A percentile compares a stretch with the other conserved stretches of the same genome.
Conservation (phyloP, 2,113 vertebrate genomes). For the Carlito syrichta region DNA sequence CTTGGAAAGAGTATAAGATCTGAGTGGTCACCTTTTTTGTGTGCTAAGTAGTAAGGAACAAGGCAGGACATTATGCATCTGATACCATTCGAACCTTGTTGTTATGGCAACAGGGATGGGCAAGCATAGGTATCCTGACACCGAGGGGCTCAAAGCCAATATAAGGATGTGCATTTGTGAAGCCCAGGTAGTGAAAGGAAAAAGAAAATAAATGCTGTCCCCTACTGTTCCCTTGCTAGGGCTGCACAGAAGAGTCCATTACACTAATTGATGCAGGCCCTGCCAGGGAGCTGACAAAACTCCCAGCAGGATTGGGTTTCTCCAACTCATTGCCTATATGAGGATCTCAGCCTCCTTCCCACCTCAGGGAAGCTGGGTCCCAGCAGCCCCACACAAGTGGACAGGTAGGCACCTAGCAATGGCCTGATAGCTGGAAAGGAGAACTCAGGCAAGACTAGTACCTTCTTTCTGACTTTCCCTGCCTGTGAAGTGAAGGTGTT, state of each 20-base stretch:
- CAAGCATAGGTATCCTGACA: neutral
- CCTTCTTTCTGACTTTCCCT: neutral
- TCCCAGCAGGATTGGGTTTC: neutral
- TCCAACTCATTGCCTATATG: accelerated
- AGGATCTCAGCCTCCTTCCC: neutral
- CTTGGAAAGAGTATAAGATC: neutral
- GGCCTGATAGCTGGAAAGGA: neutral
- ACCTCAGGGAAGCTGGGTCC: neutral
- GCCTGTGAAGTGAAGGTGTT: neutral
- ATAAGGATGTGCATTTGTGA: neutral
- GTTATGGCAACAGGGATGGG: neutral
- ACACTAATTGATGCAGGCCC: neutral
- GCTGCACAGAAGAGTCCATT: neutral
- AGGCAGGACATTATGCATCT: neutral
- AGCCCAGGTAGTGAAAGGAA: neutral
- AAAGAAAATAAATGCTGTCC: neutral
- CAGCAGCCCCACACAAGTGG: neutral
- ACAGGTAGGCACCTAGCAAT: no score
- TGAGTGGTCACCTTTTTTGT: neutral
- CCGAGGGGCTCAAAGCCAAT: neutral
- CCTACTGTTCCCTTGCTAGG: neutral
- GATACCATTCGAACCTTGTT: neutral
- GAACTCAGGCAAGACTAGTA: neutral
- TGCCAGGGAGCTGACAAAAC: neutral
- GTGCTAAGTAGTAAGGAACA: neutral